phyloP scores from a whole-genome alignment of 2,888 invertebrate genomes.

The Chromoteleia sp. region DNA sequence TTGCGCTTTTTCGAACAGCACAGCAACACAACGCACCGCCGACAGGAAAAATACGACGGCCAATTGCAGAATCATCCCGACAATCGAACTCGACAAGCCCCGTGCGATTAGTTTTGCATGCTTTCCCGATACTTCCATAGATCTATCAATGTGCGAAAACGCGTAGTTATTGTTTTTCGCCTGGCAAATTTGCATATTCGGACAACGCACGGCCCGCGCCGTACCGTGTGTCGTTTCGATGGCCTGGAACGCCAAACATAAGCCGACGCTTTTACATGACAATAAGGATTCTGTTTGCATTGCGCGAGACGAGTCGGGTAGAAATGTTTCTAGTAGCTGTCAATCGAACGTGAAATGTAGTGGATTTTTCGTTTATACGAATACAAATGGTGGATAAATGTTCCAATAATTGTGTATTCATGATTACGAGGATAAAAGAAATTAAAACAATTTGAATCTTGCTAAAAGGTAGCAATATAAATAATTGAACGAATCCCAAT shows the following conservation, averaged over 20 bases:
- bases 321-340: background rate
- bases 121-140: conserved; percentile 78
- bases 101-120: conserved; percentile 56
- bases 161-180: conserved; percentile 82
- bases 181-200: conserved; percentile 80
- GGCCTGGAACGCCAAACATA: conserved; percentile 10
- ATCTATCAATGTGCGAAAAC: conserved; percentile 82
- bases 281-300: conserved; percentile 74
- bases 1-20: no score
- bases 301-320: background rate
- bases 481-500: no score
- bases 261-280: conserved; percentile 79
- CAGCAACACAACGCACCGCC: conserved; percentile 9
- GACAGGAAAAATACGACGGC: conserved; percentile 37
- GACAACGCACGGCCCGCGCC: conserved; percentile 5
- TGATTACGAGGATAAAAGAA: no score
- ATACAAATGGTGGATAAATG: no score
- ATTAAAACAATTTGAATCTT: no score
- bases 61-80: conserved; percentile 30
- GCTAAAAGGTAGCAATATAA: no score
- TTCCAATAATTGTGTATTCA: no score
- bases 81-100: conserved; percentile 18
- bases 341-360: background rate
- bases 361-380: no score
- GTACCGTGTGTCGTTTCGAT: conserved; percentile 28